These are phyloP conservation scores for Pyrochroa serraticornis DNA, from an alignment of 2,888 invertebrate genomes.

Conservation along the genomic window DNA sequence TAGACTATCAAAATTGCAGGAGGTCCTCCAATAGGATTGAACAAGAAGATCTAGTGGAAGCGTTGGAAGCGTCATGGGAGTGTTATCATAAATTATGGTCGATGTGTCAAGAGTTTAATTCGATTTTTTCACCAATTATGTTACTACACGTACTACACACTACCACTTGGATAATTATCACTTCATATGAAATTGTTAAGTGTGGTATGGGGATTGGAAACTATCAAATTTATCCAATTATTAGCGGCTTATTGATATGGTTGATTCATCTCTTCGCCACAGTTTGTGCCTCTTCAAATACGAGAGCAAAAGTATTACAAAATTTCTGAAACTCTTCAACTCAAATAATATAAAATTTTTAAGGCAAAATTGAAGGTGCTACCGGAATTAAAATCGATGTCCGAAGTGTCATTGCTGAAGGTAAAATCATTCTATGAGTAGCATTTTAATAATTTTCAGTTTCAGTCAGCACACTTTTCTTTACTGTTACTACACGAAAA, in stretches of 20 bases:
- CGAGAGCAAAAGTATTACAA: neutral
- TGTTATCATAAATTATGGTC: slow-evolving; percentile 1
- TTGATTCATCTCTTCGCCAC: neutral
- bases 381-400: neutral
- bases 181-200: neutral
- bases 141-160: neutral
- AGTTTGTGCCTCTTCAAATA: neutral
- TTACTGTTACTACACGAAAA: too few relatives aligned
- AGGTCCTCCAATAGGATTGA: neutral
- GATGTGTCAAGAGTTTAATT: neutral
- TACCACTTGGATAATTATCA: neutral
- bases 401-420: too few relatives aligned
- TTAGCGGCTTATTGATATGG: neutral
- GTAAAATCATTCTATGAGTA: too few relatives aligned
- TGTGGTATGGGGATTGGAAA: neutral
- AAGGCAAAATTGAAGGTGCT: neutral
- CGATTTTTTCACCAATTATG: neutral
- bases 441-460: too few relatives aligned
- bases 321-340: neutral
- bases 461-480: too few relatives aligned
- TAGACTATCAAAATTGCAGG: neutral
- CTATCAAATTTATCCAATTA: neutral
- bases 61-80: neutral
- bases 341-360: neutral
- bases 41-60: neutral